A percentile compares a stretch with the other conserved stretches of the same genome.
phyloP scores from a whole-genome alignment of 2,113 vertebrate genomes.

The Falco punctatus region DNA sequence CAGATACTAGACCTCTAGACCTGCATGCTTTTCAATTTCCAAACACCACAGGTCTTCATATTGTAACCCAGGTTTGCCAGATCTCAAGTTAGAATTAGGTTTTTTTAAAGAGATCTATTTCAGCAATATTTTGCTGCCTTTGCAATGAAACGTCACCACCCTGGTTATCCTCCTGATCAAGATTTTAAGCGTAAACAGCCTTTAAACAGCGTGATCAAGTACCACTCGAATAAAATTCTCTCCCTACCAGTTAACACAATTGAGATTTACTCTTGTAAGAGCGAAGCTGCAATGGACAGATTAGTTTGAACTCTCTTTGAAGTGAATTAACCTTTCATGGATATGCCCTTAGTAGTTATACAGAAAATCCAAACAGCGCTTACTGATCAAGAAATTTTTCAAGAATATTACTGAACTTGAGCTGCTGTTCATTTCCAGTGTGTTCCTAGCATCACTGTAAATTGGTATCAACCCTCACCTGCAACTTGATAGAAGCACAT shows the following conservation, averaged over 20 bases:
- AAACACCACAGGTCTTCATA: background rate
- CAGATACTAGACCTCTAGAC: background rate
- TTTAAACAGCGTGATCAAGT: background rate
- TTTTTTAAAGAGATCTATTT: background rate
- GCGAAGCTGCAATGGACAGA: background rate
- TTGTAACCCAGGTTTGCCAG: background rate
- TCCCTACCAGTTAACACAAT: background rate
- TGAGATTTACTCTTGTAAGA: background rate
- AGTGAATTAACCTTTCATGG: background rate
- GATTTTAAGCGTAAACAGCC: background rate
- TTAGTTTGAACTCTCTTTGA: background rate
- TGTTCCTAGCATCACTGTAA: background rate
- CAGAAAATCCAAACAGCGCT: background rate
- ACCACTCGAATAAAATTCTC: background rate
- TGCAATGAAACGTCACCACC: background rate
- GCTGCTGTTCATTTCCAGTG: background rate
- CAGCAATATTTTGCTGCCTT: background rate
- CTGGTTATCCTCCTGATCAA: background rate
- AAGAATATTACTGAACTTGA: background rate
- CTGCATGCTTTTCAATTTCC: background rate
- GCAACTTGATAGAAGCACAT: background rate
- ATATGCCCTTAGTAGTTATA: background rate
- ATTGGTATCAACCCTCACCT: background rate
- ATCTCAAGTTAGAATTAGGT: background rate
- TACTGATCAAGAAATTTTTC: background rate